Evolutionary conservation across 2,113 vertebrate genomes (phyloP), one percentile per base, ranked within the genome.

Genomic region (Stegastes partitus): DNA sequence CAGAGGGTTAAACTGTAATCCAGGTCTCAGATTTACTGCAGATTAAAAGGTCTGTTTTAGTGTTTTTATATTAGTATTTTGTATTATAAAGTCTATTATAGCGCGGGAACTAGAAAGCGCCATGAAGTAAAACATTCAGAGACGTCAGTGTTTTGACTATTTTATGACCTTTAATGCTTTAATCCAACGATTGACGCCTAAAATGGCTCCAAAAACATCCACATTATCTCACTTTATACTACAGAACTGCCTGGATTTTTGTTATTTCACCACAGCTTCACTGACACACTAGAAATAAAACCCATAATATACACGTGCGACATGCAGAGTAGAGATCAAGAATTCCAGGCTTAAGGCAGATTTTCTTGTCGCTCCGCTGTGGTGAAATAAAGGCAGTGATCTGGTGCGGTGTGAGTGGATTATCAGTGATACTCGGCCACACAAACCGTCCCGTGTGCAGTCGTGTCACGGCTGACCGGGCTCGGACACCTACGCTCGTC

Each of bases 401-500:
- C 70, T 11, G 31, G 64, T 75, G 56, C 79, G 70, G 61, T 14
- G 79, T 82, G 82, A 89, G 80, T 82, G 82, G 89, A 89, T 90
- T 87, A 91, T 28, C 75, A 74, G 65, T 64, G 78, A 89, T 71
- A 87, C 74, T 64, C 31, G 64, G 76, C 63, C 65, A 65, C 23
- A 79, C 79, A 70, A 67, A 56, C 66, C 76, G 85, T 61, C 77
- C 73, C 65, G 67, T 64, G 34, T 57, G 50, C 53, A 64, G 47
- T 22, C 11, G 18, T 76, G 62, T 47, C 67, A 75, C 37, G 51
- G 73, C 62, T 83, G 73, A 68, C 85, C 68, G 26, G 19, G 39
- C 51, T 76, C 4, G 25, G 58, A 87, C 79, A 89, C 83, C 70
- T 80, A 61, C 54, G 58, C 86, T 92, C 84, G 88, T 88, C 87